Evolutionary conservation across 2,888 invertebrate species (phyloP).

Genomic region (Euclidia mi): DNA sequence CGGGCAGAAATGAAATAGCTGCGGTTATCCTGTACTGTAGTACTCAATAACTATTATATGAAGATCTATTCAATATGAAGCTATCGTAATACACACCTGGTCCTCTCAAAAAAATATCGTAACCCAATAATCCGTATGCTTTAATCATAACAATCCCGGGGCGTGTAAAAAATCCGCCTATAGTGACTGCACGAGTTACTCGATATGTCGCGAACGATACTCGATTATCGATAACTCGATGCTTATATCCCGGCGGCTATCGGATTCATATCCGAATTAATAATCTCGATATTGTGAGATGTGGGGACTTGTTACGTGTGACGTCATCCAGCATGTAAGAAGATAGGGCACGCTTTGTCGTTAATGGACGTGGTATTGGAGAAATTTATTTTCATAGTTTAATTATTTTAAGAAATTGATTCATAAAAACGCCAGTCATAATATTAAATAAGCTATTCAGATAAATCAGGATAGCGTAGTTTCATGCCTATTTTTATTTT

Average conservation of each 20-base stretch:
- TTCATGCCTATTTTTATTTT: too few relatives aligned
- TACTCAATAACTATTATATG: too few relatives aligned
- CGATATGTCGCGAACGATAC: constrained; percentile 63
- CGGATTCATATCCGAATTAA: constrained; percentile 87
- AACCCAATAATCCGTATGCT: constrained; percentile 21
- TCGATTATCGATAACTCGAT: constrained; percentile 70
- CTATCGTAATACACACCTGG: too few relatives aligned
- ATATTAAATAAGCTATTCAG: too few relatives aligned
- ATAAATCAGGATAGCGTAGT: too few relatives aligned
- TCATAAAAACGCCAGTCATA: too few relatives aligned
- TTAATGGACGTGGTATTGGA: too few relatives aligned
- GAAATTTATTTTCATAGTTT: too few relatives aligned
- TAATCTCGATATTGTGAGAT: constrained; percentile 79
- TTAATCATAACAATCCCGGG: constrained; percentile 69
- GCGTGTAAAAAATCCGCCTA: constrained; percentile 66
- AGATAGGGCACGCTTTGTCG: constrained; percentile 4
- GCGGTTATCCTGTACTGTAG: too few relatives aligned
- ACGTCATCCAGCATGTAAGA: constrained; percentile 34
- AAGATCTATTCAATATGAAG: neutral
- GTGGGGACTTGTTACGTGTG: constrained; percentile 80
- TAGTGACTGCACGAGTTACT: constrained; percentile 53
- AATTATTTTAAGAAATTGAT: too few relatives aligned
- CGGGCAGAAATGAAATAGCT: too few relatives aligned
- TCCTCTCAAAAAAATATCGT: neutral
- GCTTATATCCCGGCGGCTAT: constrained; percentile 75